These are phyloP conservation scores for Dipodomys merriami DNA, from an alignment of 2,113 vertebrate species.

Conservation along the genomic window DNA sequence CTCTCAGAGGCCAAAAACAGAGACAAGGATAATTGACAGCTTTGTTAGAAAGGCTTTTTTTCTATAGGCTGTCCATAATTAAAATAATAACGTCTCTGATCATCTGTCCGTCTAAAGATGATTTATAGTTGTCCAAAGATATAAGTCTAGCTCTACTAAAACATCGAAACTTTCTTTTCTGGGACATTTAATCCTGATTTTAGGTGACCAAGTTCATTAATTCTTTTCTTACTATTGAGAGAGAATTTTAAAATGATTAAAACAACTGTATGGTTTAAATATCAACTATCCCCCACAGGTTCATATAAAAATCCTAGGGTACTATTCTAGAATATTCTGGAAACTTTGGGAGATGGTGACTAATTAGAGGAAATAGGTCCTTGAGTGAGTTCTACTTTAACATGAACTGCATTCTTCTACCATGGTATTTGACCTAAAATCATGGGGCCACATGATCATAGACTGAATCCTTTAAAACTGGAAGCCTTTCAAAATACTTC, in stretches of 20 bases:
- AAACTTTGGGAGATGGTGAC: no score
- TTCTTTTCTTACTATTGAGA: background rate
- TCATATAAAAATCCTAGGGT: no score
- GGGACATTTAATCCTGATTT: slow-evolving; percentile 12
- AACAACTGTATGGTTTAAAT: background rate
- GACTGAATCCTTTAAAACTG: no score
- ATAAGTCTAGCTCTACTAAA: slow-evolving; percentile 22
- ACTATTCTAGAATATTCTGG: no score
- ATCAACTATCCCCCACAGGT: no score
- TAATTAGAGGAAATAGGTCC: no score
- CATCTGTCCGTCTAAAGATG: background rate
- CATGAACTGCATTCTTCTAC: no score
- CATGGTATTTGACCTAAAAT: no score
- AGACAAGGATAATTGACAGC: background rate
- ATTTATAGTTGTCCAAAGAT: background rate
- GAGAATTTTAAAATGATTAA: background rate
- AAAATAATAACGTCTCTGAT: background rate
- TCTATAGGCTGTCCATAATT: background rate
- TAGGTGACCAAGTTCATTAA: background rate
- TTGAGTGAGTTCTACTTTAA: no score
- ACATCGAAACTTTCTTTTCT: background rate
- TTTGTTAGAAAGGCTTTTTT: slow-evolving; percentile 30
- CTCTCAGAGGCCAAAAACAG: background rate
- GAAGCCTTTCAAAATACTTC: no score
- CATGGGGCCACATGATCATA: no score